phyloP scores from a whole-genome alignment of 2,113 vertebrate genomes.

The Lipophrys pholis region DNA sequence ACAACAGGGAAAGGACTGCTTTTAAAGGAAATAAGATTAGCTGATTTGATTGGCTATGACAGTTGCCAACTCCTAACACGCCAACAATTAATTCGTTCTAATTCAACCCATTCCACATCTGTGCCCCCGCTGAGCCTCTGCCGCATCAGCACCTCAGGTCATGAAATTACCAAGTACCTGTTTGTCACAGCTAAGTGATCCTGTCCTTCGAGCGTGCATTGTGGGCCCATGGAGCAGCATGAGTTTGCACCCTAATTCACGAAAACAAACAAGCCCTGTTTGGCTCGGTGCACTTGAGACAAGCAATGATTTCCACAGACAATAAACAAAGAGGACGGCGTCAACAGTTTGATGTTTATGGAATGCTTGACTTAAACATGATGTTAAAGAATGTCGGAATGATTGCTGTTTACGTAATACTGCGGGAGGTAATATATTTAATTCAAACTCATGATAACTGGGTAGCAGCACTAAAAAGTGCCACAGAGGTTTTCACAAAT shows the following conservation, averaged over 20 bases:
- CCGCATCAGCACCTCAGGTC: constrained; percentile 43
- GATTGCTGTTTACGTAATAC: too few species aligned
- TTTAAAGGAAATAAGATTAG: constrained; percentile 31
- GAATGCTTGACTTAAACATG: neutral
- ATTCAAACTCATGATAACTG: neutral
- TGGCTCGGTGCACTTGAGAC: constrained; percentile 19
- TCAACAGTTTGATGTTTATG: constrained; percentile 2
- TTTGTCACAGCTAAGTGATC: constrained; percentile 56
- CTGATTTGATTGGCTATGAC: constrained; percentile 42
- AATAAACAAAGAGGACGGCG: constrained; percentile 23
- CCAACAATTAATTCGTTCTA: constrained; percentile 42
- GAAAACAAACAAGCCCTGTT: constrained; percentile 36
- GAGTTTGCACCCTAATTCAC: constrained; percentile 29
- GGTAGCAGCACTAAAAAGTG: neutral
- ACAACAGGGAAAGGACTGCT: constrained; percentile 9
- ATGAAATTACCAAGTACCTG: constrained; percentile 47
- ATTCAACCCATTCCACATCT: constrained; percentile 44
- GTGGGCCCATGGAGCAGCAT: constrained; percentile 21
- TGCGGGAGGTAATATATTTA: neutral
- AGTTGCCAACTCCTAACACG: constrained; percentile 27
- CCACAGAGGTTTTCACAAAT: neutral
- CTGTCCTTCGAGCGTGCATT: constrained; percentile 28
- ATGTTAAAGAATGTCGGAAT: neutral
- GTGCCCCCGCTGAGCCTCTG: neutral
- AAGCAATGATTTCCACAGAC: constrained; percentile 32